Evolutionary conservation across 2,113 vertebrate species (phyloP).

Genomic region (Ellobius talpinus): DNA sequence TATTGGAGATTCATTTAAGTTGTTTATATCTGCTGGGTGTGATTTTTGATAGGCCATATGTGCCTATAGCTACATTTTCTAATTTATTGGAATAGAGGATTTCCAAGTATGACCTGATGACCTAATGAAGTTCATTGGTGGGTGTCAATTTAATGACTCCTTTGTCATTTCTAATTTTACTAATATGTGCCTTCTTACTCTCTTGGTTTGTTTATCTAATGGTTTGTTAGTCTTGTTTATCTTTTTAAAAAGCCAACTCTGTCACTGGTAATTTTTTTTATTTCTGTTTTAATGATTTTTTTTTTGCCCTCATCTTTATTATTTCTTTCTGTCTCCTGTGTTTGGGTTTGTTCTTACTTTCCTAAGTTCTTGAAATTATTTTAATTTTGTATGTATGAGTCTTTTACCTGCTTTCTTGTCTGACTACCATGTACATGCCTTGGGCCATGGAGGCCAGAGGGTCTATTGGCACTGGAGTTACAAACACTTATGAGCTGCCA

Average conservation of each 20-base stretch:
- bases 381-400: not conserved
- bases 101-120: not conserved
- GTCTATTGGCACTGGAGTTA: not conserved
- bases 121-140: not conserved
- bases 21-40: not conserved
- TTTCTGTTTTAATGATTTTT: not conserved
- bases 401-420: not conserved
- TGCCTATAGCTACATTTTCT: not conserved
- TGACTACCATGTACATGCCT: not conserved
- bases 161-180: not conserved
- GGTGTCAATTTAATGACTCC: not conserved
- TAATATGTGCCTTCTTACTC: not conserved
- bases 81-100: not conserved
- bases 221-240: not conserved
- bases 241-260: not conserved
- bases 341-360: not conserved
- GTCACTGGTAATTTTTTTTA: not conserved
- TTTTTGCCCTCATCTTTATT: not conserved
- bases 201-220: not conserved
- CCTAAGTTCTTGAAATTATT: not conserved
- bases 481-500: not conserved
- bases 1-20: not conserved
- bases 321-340: not conserved
- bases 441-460: not conserved
- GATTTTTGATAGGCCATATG: not conserved